phyloP scores from a whole-genome alignment of 2,888 invertebrate species.

The Aphidoletes aphidimyza region DNA sequence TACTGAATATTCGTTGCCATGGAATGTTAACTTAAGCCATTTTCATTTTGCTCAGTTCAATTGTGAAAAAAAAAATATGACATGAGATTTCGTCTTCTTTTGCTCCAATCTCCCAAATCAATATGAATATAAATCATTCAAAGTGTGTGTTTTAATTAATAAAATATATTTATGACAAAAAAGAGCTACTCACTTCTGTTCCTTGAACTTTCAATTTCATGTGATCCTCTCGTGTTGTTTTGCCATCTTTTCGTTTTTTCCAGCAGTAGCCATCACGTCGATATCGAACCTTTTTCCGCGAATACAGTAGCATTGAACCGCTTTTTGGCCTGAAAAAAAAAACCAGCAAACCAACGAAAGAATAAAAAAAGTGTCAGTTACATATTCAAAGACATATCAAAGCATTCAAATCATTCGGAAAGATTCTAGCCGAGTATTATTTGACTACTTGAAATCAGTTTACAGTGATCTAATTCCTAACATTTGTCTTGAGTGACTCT shows the following conservation, averaged over 20 bases:
- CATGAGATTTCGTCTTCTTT: too few species aligned
- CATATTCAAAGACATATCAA: slow-evolving; percentile 5
- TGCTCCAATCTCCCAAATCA: background rate
- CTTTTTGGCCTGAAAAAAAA: slow-evolving; percentile 83
- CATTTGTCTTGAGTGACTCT: background rate
- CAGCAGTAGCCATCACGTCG: slow-evolving; percentile 97
- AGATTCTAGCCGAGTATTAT: too few species aligned
- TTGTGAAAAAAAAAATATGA: too few species aligned
- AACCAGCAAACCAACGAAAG: too few species aligned
- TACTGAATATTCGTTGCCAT: too few species aligned
- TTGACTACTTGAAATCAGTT: too few species aligned
- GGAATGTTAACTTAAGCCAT: too few species aligned
- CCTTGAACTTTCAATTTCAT: slow-evolving; percentile 99
- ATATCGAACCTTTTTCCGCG: slow-evolving; percentile 94
- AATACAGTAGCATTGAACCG: slow-evolving; percentile 96
- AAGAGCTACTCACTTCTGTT: slow-evolving; percentile 76
- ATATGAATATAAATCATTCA: too few species aligned
- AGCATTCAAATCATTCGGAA: background rate
- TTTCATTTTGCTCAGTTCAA: too few species aligned
- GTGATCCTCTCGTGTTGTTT: slow-evolving; percentile 97
- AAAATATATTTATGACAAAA: background rate
- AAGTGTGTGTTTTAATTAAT: too few species aligned
- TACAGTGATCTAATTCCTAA: background rate
- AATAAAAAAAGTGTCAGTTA: too few species aligned
- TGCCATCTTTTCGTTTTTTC: slow-evolving; percentile 98